Conservation (phyloP, 2,888 invertebrate genomes). For the Crepidodera aurea region DNA sequence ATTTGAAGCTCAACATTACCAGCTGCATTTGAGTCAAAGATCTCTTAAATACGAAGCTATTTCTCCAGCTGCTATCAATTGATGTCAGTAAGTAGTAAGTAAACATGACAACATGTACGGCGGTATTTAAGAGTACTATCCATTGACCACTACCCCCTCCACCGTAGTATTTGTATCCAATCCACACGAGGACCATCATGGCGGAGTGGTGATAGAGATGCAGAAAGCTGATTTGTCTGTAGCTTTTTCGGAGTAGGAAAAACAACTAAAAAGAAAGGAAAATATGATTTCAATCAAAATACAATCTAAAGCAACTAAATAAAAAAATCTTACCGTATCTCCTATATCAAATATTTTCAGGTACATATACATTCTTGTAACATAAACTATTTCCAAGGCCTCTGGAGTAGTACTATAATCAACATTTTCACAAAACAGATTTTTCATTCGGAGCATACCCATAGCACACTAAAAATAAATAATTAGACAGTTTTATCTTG, state of each 20-base stretch:
- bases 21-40: constrained; percentile 86
- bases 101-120: constrained; percentile 86
- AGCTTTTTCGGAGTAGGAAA: constrained; percentile 85
- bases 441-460: not conserved
- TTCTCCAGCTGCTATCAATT: constrained; percentile 72
- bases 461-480: not conserved
- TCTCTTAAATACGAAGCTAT: constrained; percentile 81
- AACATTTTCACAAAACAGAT: constrained; percentile 70
- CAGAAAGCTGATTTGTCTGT: constrained; percentile 81
- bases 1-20: no score
- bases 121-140: constrained; percentile 73
- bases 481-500: no score
- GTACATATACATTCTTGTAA: constrained; percentile 69
- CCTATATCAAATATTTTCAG: constrained; percentile 78
- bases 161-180: constrained; percentile 67
- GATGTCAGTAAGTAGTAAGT: constrained; percentile 81
- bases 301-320: no score
- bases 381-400: constrained; percentile 66
- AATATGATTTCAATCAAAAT: no score
- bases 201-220: constrained; percentile 88
- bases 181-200: constrained; percentile 77
- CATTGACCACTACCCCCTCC: constrained; percentile 75
- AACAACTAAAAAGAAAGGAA: constrained; percentile 71
- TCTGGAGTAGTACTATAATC: constrained; percentile 70
- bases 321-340: constrained; percentile 69